Percentiles rank a stretch among this genome's conserved stretches.
phyloP scores from a whole-genome alignment of 1,140 invertebrate genomes.

The Aphis gossypii region DNA sequence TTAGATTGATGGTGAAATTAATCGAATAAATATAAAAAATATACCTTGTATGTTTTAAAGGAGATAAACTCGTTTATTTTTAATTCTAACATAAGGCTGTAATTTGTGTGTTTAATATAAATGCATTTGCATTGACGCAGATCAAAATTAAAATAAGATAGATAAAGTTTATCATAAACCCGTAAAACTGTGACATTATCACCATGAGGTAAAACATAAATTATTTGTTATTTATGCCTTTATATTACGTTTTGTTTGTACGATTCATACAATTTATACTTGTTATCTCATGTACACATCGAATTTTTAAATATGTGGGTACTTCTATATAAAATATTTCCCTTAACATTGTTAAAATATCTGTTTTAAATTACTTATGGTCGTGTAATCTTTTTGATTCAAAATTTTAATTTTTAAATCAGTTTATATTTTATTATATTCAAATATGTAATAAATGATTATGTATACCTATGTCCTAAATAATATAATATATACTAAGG shows the following conservation, averaged over 20 bases:
- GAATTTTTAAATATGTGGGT: background rate
- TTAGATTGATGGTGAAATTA: background rate
- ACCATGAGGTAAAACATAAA: background rate
- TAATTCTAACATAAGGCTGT: background rate
- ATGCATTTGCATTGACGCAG: background rate
- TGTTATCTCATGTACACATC: background rate
- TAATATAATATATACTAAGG: too few species aligned
- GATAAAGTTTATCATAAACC: conserved; percentile 36
- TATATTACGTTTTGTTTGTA: background rate
- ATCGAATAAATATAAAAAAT: background rate
- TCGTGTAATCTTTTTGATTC: background rate
- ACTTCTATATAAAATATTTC: background rate
- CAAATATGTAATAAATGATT: background rate
- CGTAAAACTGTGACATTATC: background rate
- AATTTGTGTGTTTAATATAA: background rate
- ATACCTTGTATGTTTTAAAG: background rate
- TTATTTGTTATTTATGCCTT: conserved; percentile 17
- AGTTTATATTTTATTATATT: background rate
- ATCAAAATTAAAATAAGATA: conserved; percentile 13
- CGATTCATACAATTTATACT: background rate
- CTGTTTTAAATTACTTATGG: background rate
- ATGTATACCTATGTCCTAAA: too few species aligned
- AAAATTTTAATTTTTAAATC: background rate
- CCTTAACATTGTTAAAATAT: background rate
- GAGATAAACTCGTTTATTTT: conserved; percentile 12